Evolutionary conservation across 2,113 vertebrate genomes (phyloP).

Genomic region (Lampris megalopsis): DNA sequence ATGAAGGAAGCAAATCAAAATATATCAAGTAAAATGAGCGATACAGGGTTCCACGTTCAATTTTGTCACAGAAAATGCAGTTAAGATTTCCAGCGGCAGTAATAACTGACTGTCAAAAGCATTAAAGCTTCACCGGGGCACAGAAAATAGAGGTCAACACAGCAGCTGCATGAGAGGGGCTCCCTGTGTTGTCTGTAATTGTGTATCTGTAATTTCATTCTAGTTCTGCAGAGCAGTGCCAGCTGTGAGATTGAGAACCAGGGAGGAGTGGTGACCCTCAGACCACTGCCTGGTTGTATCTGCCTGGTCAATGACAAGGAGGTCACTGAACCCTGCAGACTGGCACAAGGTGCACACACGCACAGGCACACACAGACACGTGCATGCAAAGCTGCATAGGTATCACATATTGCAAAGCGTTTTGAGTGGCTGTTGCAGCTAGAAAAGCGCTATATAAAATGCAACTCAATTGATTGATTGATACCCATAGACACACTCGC

Average conservation of each 20-base stretch:
- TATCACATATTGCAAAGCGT: too few relatives aligned
- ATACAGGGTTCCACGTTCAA: neutral
- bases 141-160: slow-evolving; percentile 6
- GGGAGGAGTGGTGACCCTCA: slow-evolving; percentile 88
- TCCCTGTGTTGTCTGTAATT: slow-evolving; percentile 21
- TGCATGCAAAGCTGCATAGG: neutral
- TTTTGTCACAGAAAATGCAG: neutral
- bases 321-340: slow-evolving; percentile 86
- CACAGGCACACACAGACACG: neutral
- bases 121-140: slow-evolving; percentile 18
- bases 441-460: too few relatives aligned
- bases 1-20: too few relatives aligned
- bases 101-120: too few relatives aligned
- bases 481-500: neutral
- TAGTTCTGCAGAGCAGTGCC: slow-evolving; percentile 88
- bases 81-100: neutral
- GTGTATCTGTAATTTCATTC: slow-evolving; percentile 26
- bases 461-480: too few relatives aligned
- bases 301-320: slow-evolving; percentile 90
- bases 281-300: slow-evolving; percentile 80
- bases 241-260: slow-evolving; percentile 90
- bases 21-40: neutral
- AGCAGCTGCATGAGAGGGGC: slow-evolving; percentile 16
- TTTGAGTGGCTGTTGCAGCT: too few relatives aligned
- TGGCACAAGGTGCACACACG: slow-evolving; percentile 89